Evolutionary conservation across 2,113 vertebrate genomes (phyloP), one percentile per base, ranked within the genome.

Genomic region (Alethe castanea): DNA sequence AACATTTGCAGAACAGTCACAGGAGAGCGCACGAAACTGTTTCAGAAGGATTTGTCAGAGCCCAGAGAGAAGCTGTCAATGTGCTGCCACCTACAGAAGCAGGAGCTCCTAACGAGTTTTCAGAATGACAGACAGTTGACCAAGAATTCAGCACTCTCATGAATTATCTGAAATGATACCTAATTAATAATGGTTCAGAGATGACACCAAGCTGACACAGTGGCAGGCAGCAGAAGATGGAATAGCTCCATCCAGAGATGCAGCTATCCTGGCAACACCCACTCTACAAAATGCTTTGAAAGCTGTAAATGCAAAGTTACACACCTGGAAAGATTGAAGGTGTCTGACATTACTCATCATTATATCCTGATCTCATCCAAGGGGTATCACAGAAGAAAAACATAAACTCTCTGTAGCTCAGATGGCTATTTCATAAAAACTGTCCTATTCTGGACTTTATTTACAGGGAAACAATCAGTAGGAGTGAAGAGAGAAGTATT

Each of bases 61-160:
- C 62, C n/a, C 67, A 48, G 50, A 77, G 24, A 83, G 56, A 60
- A 86, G 47, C 25, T 69, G 76, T 92, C 5, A 7, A 1, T 64
- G 64, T 88, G 77, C 72, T 95, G 89, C 78, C 89, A 94, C n/a
- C 86, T 96, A 89, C 62, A 90, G 88, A 86, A 81, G 48, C 42
- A 59, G 38, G 42, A 78, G n/a, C 2, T 89, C 52, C 36, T 76
- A 19, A 44, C 1, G 7, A 19, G 15, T 5, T 76, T 67, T 64
- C 86, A 81, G 47, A 89, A 25, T 12, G 56, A 89, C 82, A 73
- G 35, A 38, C n/a, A 62, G 19, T 5, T 64, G 65, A 77, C 57
- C 57, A 78, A 85, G 33, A 60, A 60, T 48, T 87, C 40, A 64
- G 76, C 31, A 26, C 15, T 24, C 28, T 44, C 24, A n/a, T 61